Evolutionary conservation across 2,888 invertebrate species (phyloP), one percentile per base, ranked within the genome.

Genomic region (Anagyrus pseudococci): DNA sequence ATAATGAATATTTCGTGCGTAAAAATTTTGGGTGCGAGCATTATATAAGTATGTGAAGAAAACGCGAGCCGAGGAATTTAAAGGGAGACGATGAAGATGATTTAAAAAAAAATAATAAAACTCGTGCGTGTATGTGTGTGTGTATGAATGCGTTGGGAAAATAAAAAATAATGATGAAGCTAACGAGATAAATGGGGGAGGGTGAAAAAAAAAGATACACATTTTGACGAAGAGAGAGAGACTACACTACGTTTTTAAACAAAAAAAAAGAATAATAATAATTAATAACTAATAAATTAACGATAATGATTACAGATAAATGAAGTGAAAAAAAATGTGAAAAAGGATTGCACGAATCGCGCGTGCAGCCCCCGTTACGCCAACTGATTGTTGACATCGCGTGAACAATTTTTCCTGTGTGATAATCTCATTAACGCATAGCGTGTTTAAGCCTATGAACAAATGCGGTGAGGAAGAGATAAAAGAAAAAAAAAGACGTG

Each of bases 381-480:
- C 71, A 72, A 77, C 76, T 75, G 77, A 77, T 77, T 74, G 77
- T 78, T 78, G 75, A 77, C 75, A 76, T 72, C 76, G 77, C 75
- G 75, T 75, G 77, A 76, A 75, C 74, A 73, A 73, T 73, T 76
- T 75, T 73, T 74, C 74, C 74, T 74, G 77, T 78, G 77, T 78
- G 78, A 79, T 79, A 78, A 78, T 77, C 77, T 77, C 76, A 75
- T 74, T 73, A 76, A 77, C 74, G 76, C 76, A 77, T 77, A 76
- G 74, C 73, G 74, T 71, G 74, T 74, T 76, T 75, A 76, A 73
- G 75, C 74, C 73, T 76, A 76, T 29, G 29, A 29, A 29, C 4
- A 29, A 29, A 29, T 15, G 8, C 33, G 15, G 33, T 4, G 33
- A 37, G 33, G 15, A 29, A 29, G 29, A 37, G n/a, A n/a, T n/a